Evolutionary conservation across 2,113 vertebrate genomes (phyloP).

Genomic region (Sorex fumeus): DNA sequence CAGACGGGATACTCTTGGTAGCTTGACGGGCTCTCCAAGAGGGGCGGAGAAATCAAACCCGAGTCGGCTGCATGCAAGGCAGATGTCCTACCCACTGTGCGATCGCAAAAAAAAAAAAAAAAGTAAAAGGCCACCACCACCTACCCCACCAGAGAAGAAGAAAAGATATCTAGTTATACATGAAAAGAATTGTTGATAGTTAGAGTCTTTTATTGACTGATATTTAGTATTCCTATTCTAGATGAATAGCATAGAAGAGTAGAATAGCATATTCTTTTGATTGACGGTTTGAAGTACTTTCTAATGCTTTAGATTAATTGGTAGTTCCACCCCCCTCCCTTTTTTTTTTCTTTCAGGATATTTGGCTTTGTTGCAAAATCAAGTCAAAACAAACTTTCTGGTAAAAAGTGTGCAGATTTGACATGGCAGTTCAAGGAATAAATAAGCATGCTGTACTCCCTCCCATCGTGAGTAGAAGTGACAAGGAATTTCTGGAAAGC

Average conservation of each 20-base stretch:
- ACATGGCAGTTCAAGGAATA: slow-evolving; percentile 2
- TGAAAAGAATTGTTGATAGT: no score
- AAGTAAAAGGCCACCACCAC: no score
- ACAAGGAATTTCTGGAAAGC: slow-evolving; percentile 84
- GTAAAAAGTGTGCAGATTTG: slow-evolving; percentile 59
- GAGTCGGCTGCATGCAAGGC: no score
- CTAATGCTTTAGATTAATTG: slow-evolving; percentile 52
- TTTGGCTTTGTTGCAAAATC: slow-evolving; percentile 43
- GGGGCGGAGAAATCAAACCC: no score
- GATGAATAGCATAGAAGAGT: background rate
- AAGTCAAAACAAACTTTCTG: background rate
- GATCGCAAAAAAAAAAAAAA: no score
- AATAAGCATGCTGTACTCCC: slow-evolving; percentile 54
- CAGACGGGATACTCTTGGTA: no score
- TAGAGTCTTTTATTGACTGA: background rate
- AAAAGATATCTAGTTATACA: no score
- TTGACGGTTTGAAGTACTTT: background rate
- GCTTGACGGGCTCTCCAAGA: no score
- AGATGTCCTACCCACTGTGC: no score
- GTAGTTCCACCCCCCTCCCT: background rate
- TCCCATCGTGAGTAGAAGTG: slow-evolving; percentile 70
- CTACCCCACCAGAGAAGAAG: no score
- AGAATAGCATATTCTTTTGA: background rate
- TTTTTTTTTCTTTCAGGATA: slow-evolving; percentile 65
- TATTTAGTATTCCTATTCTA: slow-evolving; percentile 36